These are phyloP conservation scores for Diogma glabrata DNA, from an alignment of 2,888 invertebrate species.

Conservation along the genomic window DNA sequence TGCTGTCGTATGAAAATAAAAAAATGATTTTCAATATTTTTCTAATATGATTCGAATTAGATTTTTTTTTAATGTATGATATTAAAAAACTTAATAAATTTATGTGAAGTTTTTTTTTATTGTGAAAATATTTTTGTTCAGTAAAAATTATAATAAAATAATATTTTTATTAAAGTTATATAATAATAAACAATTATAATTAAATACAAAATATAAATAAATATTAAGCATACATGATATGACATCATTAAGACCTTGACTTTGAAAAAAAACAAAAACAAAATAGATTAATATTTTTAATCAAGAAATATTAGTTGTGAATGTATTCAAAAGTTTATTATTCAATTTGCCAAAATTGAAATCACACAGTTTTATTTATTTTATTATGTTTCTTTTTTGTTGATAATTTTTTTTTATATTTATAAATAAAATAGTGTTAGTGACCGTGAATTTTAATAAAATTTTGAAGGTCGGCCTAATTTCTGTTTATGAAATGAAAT, in stretches of 20 bases:
- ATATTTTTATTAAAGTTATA: no score
- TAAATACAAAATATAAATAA: conserved; percentile 9
- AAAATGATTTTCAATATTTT: background rate
- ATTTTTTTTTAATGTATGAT: background rate
- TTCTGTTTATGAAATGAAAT: no score
- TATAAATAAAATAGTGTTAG: background rate
- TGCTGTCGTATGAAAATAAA: background rate
- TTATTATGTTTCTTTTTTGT: background rate
- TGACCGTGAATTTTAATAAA: conserved; percentile 7
- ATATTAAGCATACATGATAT: no score
- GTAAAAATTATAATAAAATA: background rate
- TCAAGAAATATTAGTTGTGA: no score
- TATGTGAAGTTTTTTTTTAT: background rate
- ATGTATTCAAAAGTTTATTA: no score
- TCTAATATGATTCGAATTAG: background rate
- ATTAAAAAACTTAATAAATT: no score
- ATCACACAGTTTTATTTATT: no score
- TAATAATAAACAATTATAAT: no score
- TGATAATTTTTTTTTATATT: background rate
- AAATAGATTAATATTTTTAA: no score
- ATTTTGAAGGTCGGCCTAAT: conserved; percentile 7
- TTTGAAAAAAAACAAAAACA: no score
- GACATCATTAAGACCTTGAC: conserved; percentile 7
- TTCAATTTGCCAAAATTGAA: conserved; percentile 7
- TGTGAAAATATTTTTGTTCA: background rate